Conservation (phyloP, 2,797 vertebrate species). For the Sternarchorhynchus goeldii region DNA sequence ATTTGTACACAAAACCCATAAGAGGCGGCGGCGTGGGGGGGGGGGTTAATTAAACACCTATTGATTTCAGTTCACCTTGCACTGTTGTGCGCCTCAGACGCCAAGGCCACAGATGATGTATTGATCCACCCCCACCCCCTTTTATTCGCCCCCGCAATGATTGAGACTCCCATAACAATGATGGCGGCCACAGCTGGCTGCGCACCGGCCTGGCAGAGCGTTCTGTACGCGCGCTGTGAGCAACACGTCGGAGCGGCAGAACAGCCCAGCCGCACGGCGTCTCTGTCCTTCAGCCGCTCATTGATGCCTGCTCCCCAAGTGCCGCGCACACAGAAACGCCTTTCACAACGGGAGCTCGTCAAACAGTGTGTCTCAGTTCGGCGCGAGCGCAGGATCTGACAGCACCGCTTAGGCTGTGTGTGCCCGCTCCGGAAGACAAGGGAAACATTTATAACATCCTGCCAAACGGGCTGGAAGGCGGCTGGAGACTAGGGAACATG, state of each 20-base stretch:
- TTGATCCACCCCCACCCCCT: conserved; percentile 42
- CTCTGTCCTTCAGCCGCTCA: conserved; percentile 69
- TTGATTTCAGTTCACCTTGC: conserved; percentile 49
- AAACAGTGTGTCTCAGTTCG: conserved; percentile 43
- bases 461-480: conserved; percentile 30
- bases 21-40: background rate
- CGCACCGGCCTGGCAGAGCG: conserved; percentile 42
- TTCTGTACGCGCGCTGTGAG: conserved; percentile 36
- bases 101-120: conserved; percentile 53
- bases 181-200: conserved; percentile 62
- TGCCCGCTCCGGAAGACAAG: conserved; percentile 28
- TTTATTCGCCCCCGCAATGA: conserved; percentile 48
- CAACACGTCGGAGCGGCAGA: conserved; percentile 56
- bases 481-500: conserved; percentile 31
- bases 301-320: conserved; percentile 60
- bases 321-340: conserved; percentile 29
- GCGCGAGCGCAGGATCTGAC: conserved; percentile 33
- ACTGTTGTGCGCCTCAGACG: conserved; percentile 26
- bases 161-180: conserved; percentile 58
- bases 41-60: conserved; percentile 51
- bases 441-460: conserved; percentile 28
- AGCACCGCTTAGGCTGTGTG: conserved; percentile 18
- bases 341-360: conserved; percentile 38
- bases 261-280: conserved; percentile 64
- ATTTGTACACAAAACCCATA: conserved; percentile 22